Evolutionary conservation across 2,113 vertebrate species (phyloP).

Genomic region (Paraplagusia blochii): DNA sequence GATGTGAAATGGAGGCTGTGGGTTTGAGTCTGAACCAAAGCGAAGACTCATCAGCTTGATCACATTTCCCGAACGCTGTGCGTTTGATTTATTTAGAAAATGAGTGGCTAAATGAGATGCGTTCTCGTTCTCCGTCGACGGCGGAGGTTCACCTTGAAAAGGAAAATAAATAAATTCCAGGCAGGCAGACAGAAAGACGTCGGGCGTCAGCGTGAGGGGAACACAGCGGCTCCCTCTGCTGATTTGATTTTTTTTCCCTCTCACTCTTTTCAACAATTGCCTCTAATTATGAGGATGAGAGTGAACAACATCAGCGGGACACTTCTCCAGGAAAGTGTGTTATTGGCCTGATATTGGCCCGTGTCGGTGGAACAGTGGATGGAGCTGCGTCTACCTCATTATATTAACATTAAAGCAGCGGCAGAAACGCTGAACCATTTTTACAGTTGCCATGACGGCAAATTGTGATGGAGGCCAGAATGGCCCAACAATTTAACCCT

Average conservation of each 20-base stretch:
- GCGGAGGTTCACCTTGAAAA: not conserved
- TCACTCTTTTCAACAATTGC: conserved; percentile 4
- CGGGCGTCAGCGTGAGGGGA: not conserved
- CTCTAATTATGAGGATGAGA: conserved; percentile 19
- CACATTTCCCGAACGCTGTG: conserved; percentile 1
- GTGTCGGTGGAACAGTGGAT: not conserved
- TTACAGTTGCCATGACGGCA: conserved; percentile 23
- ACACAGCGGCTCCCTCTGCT: no score
- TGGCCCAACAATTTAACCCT: not conserved
- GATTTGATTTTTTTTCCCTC: not conserved
- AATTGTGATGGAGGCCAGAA: conserved; percentile 3
- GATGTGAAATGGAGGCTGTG: no score
- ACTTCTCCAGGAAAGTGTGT: conserved; percentile 2
- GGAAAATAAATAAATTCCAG: conserved; percentile 1
- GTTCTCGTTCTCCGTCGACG: no score
- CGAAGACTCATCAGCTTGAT: conserved; percentile 6
- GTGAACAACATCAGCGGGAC: conserved; percentile 20
- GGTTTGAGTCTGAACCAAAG: no score
- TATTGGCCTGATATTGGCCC: conserved; percentile 4
- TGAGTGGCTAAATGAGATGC: no score
- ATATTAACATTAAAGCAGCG: conserved; percentile 20
- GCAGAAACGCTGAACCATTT: conserved; percentile 6
- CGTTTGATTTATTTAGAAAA: no score
- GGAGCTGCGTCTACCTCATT: conserved; percentile 10
- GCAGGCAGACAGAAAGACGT: not conserved